Base-by-base conservation (phyloP, 2,797 vertebrate species). In the Synaphobranchus kaupii region DNA sequence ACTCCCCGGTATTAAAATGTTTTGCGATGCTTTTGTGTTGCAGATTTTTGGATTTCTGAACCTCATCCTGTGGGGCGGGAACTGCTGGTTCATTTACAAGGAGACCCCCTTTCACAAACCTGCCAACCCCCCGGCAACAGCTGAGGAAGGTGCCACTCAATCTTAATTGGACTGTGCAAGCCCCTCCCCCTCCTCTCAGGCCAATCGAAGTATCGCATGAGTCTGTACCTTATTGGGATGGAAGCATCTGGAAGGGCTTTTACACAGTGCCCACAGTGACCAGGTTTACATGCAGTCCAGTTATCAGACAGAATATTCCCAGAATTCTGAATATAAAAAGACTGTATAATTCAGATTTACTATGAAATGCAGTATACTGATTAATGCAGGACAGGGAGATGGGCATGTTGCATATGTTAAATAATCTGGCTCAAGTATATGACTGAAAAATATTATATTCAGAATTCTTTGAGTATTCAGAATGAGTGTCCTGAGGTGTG, bases 21-120 rank as follows among this genome's bases (percentile, higher is more conserved):
- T 7, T 39, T 47, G 9, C 12, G n/a, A 10, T 71, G n/a, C 15
- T 78, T 88, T 84, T 87, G 13, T 31, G 6, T 87, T 86, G 9
- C 85, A 97, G 97, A 95, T 97, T 90, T 96, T 97, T 28, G 97
- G 97, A 66, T 97, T 97, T 89, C 92, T 97, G 93, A 97, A 96
- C 91, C 95, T 97, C 84, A 91, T 97, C 90, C 93, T 97, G 91
- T 97, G 97, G 97, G 95, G 94, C 17, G 96, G 96, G 90, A 97
- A 97, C 93, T 95, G 96, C 93, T 97, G 97, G 97, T 96, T 96
- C 91, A 95, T 97, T 88, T 97, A 95, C 92, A 96, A 97, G 92
- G 96, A 97, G 93, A 97, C 97, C 8, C 87, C 94, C 0, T 96
- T 96, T 94, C 94, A 94, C 48, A 94, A 92, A 68, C 91, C 92